Evolutionary conservation across 2,888 invertebrate genomes (phyloP).

Genomic region (Nomada fucata): DNA sequence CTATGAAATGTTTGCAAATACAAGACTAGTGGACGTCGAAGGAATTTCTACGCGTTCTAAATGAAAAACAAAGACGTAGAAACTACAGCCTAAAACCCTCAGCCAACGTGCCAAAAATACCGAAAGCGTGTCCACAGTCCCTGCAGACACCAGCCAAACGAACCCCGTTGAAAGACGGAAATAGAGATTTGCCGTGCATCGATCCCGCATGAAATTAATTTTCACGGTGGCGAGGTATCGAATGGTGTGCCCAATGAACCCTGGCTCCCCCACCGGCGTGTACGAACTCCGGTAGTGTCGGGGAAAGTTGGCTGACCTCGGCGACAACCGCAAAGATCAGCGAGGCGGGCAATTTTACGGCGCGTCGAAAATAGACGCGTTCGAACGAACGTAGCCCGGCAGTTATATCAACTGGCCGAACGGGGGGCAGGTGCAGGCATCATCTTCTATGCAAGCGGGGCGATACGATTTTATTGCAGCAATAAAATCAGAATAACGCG

Average conservation of each 20-base stretch:
- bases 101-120: no score
- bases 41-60: no score
- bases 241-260: neutral
- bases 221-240: neutral
- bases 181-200: conserved; percentile 1
- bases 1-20: no score
- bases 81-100: no score
- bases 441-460: conserved; percentile 48
- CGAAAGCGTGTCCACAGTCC: no score
- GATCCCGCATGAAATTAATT: conserved; percentile 22
- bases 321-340: conserved; percentile 30
- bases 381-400: conserved; percentile 5
- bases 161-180: conserved; percentile 9
- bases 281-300: neutral
- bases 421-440: conserved; percentile 59
- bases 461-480: conserved; percentile 54
- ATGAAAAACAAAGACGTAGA: no score
- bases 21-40: no score
- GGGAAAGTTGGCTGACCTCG: conserved; percentile 6
- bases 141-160: no score
- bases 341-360: conserved; percentile 40
- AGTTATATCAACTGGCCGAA: conserved; percentile 57
- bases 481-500: conserved; percentile 63
- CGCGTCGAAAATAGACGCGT: conserved; percentile 51
- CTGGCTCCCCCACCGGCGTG: neutral